Conservation (phyloP, 2,888 invertebrate genomes). For the Eupithecia insigniata region DNA sequence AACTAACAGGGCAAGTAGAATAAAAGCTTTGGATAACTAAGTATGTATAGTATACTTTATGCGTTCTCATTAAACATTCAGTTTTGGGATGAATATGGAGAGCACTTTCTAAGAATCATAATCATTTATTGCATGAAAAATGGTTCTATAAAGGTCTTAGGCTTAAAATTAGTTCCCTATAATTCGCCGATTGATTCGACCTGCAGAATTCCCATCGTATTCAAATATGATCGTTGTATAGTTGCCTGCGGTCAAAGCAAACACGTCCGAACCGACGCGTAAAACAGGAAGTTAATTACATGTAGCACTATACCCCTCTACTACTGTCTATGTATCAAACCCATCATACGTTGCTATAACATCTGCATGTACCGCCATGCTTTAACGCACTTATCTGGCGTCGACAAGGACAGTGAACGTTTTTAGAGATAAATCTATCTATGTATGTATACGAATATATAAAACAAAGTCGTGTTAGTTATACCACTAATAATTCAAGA, state of each 20-base stretch:
- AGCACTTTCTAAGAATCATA: not conserved
- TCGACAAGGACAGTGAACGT: not conserved
- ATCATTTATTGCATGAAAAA: too few species aligned
- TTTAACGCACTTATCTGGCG: constrained; percentile 2
- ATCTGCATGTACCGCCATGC: constrained; percentile 23
- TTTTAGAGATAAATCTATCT: not conserved
- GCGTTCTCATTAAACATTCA: not conserved
- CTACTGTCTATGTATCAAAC: constrained; percentile 29
- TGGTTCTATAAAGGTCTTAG: too few species aligned
- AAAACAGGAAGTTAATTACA: constrained; percentile 55
- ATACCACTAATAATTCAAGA: too few species aligned
- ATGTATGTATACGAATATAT: too few species aligned
- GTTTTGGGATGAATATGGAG: not conserved
- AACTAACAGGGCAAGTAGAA: too few species aligned
- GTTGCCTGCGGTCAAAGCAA: constrained; percentile 13
- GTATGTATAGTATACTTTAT: too few species aligned
- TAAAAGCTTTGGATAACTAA: too few species aligned
- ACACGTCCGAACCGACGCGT: constrained; percentile 37
- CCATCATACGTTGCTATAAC: constrained; percentile 3
- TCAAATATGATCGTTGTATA: constrained; percentile 10
- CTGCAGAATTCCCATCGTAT: too few species aligned
- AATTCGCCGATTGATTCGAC: too few species aligned
- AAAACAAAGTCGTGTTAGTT: too few species aligned
- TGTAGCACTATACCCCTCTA: constrained; percentile 28
- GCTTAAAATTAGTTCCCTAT: too few species aligned